phyloP scores from a whole-genome alignment of 2,888 invertebrate genomes.

The Chaetogeoica ovagalla region DNA sequence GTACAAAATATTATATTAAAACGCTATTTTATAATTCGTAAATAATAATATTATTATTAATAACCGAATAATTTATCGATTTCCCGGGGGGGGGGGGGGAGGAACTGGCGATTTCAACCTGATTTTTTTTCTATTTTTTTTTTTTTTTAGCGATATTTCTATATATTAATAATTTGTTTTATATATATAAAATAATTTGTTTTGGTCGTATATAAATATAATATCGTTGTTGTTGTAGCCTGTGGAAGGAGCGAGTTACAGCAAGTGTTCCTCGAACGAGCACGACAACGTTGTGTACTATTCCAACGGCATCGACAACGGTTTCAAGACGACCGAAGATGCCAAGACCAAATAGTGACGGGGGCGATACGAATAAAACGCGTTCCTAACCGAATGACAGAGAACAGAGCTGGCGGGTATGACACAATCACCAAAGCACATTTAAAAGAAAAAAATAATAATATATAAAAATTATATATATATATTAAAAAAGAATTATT shows the following conservation, averaged over 20 bases:
- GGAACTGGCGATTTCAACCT: too few species aligned
- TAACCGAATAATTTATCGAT: too few species aligned
- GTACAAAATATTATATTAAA: too few species aligned
- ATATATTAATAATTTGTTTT: too few species aligned
- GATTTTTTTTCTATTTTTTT: too few species aligned
- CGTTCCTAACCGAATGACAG: constrained; percentile 48
- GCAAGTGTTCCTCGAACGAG: constrained; percentile 54
- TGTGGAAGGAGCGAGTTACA: constrained; percentile 56
- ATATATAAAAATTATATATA: neutral
- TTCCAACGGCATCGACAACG: constrained; percentile 68
- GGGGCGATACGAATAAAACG: constrained; percentile 36
- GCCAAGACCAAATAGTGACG: constrained; percentile 42
- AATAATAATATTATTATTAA: too few species aligned
- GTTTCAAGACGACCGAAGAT: constrained; percentile 62
- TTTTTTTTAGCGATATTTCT: too few species aligned
- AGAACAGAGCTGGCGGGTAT: constrained; percentile 17
- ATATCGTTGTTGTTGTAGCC: constrained; percentile 62
- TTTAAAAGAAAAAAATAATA: constrained; percentile 1
- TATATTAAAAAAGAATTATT: constrained; percentile 22
- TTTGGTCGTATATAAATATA: neutral
- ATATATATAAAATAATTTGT: too few species aligned
- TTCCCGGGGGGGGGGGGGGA: too few species aligned
- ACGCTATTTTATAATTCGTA: too few species aligned
- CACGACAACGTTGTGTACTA: constrained; percentile 65
- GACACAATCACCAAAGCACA: constrained; percentile 50